Evolutionary conservation across 2,797 vertebrate species (phyloP), one percentile per base, ranked within the genome.

Genomic region (Bradypodion pumilum): DNA sequence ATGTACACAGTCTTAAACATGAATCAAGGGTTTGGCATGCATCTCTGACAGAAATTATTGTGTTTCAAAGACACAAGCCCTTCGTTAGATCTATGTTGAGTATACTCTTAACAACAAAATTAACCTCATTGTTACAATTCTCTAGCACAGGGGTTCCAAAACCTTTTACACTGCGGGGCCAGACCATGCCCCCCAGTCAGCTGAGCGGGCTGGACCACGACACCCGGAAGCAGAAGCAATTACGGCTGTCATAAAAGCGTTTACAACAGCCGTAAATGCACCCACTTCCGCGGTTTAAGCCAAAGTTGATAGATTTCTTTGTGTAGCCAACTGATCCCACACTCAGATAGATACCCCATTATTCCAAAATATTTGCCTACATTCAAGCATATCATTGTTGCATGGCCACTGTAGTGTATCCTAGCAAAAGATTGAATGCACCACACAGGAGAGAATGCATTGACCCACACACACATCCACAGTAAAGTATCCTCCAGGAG

Each of bases 51-150:
- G 52, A 60, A 85, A 81, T 69, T 37, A 62, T 37, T 49, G 78
- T 69, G 69, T 37, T 81, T 76, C 84, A 74, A 62, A 62, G 76
- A 46, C 40, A 60, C 37, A 49, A 32, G 78, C 37, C 77, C 44
- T 74, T 60, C 15, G 23, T 32, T 83, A 10, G 87, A n/a, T 68
- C n/a, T 16, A 52, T 52, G 87, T 59, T n/a, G 8, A 27, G 83
- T 7, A 7, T 35, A 59, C 63, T 60, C 46, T 77, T 0, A 0
- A 27, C 82, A 40, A 60, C 37, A 49, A 75, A 29, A 16, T 8
- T 44, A 60, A 70, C n/a, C 32, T 40, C 29, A 13, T 68, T 59
- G 9, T 16, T 13, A 29, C 32, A 52, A 66, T 35, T 23, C 46
- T 42, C 4, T 27, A 60, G 46, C 44, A 27, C 25, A 29, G 32